These are phyloP conservation scores for Eurois occulta DNA, from an alignment of 2,888 invertebrate species.

Conservation along the genomic window DNA sequence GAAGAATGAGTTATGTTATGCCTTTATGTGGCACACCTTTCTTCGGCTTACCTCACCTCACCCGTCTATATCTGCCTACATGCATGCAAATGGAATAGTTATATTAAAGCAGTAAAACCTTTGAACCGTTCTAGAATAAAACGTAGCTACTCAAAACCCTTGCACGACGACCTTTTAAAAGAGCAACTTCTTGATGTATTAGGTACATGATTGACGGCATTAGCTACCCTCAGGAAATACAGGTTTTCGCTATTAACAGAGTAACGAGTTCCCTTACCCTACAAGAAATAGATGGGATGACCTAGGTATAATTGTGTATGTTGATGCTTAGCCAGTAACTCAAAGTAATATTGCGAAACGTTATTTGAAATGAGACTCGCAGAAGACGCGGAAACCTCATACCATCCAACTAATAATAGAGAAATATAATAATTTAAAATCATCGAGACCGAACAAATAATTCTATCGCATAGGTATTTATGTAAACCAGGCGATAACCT, in stretches of 20 bases:
- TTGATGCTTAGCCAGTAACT: conserved; percentile 10
- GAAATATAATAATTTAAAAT: not conserved
- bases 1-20: not conserved
- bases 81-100: not conserved
- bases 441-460: not conserved
- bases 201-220: conserved; percentile 4
- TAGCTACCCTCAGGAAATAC: conserved; percentile 29
- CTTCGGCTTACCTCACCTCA: not conserved
- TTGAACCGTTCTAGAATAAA: not conserved
- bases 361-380: conserved; percentile 24
- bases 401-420: not conserved
- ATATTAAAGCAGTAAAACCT: not conserved
- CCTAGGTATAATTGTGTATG: not conserved
- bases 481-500: conserved; percentile 35
- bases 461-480: conserved; percentile 28
- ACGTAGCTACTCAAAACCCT: not conserved
- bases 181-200: conserved; percentile 9
- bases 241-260: conserved; percentile 32
- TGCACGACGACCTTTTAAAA: not conserved
- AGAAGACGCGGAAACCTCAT: not conserved
- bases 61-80: not conserved
- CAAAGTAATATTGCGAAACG: conserved; percentile 6
- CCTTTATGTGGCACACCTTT: not conserved
- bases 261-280: conserved; percentile 3
- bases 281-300: conserved; percentile 5